Evolutionary conservation across 2,888 invertebrate species (phyloP), one percentile per base, ranked within the genome.

Genomic region (Zaprionus obscuricornis): DNA sequence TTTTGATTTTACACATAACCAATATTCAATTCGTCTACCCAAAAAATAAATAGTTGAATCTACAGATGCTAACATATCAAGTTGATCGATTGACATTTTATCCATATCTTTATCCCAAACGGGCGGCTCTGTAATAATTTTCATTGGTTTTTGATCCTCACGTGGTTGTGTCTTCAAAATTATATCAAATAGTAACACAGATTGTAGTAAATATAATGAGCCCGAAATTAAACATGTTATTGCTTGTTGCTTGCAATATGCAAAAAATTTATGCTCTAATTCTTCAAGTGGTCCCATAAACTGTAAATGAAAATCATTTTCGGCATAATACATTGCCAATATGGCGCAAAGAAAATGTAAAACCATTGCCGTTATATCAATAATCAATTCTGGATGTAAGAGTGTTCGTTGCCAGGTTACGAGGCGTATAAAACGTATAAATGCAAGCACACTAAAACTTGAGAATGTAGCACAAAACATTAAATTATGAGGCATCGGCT

Each of bases 381-480:
- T 16, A 8, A 65, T 57, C 1, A 77, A 11, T 20, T 83, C 72
- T 1, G 77, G 39, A 2, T 69, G n/a, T 4, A 75, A 8, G 2
- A 70, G 26, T 2, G 72, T 56, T 1, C 46, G 57, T 1, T 60
- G 26, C 1, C 73, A 69, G 4, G 50, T 10, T 10, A 52, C 6
- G 0, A 81, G 39, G 16, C 76, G 56, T 0, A 66, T n/a, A 3
- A 43, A 47, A 3, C 67, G 62, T 0, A 78, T 52, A 16, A 71
- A 1, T 1, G 66, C 36, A 1, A 83, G 45, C 8, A 86, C 1
- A 17, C 70, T 52, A 10, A 67, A 87, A 13, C 70, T 68, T 7
- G 59, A 63, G 39, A 64, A 87, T 20, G 82, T 82, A 22, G 77
- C 85, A 54, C 84, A 86, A 33, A 85, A 81, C 10, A 74, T 40